Percentiles rank a stretch among this genome's conserved stretches.
Conservation (phyloP, 2,888 invertebrate genomes). For the Lepas anatifera region DNA sequence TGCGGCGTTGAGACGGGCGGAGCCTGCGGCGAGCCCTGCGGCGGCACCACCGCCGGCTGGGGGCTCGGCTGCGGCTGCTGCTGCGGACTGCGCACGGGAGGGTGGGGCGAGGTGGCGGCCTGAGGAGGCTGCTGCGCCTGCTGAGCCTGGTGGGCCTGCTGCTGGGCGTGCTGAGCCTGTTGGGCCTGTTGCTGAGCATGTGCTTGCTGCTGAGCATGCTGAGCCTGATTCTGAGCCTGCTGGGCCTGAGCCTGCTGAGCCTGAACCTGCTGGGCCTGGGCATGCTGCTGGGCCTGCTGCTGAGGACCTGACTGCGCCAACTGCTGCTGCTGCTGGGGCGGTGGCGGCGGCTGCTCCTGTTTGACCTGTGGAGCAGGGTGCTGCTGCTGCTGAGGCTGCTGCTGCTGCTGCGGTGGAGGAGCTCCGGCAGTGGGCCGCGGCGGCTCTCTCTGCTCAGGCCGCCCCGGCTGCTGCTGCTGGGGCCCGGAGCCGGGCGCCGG, state of each 20-base stretch:
- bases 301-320: neutral
- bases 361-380: neutral
- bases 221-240: neutral
- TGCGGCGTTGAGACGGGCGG: neutral
- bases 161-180: no score
- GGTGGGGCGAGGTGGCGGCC: neutral
- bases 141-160: neutral
- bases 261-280: neutral
- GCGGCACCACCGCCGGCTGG: neutral
- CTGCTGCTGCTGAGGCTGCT: neutral
- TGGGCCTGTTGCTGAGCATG: neutral
- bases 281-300: neutral
- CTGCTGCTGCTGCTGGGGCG: neutral
- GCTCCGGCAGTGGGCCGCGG: neutral
- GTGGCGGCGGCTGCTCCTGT: neutral
- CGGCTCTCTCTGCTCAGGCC: no score
- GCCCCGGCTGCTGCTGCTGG: neutral
- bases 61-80: slow-evolving; percentile 1
- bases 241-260: neutral
- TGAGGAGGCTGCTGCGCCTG: neutral
- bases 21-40: neutral
- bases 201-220: neutral
- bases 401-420: neutral
- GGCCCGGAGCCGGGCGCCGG: neutral
- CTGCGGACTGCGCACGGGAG: slow-evolving; percentile 4